These are phyloP conservation scores for Sorex maritimensis DNA, from an alignment of 2,797 vertebrate species.

Conservation along the genomic window DNA sequence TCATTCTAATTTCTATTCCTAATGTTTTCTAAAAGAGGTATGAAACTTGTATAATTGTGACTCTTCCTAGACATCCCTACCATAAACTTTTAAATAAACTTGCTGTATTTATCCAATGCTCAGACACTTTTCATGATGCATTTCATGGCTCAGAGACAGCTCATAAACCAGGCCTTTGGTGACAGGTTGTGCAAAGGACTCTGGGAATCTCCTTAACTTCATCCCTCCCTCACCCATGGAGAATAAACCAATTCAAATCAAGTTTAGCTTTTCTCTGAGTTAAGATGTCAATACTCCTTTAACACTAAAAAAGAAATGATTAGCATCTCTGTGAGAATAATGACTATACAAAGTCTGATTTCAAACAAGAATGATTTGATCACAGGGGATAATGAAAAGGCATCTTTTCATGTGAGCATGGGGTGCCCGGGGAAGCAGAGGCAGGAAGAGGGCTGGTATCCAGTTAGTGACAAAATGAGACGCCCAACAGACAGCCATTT, in stretches of 20 bases:
- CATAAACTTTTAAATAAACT: background rate
- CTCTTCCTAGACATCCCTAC: background rate
- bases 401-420: background rate
- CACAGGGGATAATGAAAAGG: background rate
- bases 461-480: background rate
- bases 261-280: too few relatives aligned
- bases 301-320: background rate
- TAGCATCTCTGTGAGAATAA: background rate
- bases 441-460: background rate
- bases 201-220: background rate
- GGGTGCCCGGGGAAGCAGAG: background rate
- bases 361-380: background rate
- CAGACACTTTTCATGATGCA: background rate
- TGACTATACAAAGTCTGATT: background rate
- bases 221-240: rapidly evolving
- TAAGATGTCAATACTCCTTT: background rate
- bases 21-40: background rate
- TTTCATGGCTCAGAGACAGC: background rate
- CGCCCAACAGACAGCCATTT: background rate
- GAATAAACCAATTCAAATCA: background rate
- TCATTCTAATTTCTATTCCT: background rate
- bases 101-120: too few relatives aligned
- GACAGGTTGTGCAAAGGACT: background rate
- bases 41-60: background rate
- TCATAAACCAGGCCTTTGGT: background rate